phyloP scores from a whole-genome alignment of 2,888 invertebrate genomes.

The Adelphocoris suturalis region DNA sequence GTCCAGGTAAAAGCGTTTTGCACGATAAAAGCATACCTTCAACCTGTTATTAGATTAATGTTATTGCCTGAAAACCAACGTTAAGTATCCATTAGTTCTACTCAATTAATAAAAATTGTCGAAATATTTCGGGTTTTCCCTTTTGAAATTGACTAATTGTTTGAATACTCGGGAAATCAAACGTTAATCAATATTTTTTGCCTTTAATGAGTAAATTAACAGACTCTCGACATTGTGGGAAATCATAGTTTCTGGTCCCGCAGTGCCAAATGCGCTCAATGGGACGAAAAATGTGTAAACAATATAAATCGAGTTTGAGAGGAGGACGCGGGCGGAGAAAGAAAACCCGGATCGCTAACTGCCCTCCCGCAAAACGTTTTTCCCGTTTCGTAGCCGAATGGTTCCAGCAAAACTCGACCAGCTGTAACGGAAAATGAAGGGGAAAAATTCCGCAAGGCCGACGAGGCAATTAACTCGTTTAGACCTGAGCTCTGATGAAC shows the following conservation, averaged over 20 bases:
- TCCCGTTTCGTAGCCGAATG: background rate
- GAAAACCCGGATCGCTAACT: background rate
- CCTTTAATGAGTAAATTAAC: background rate
- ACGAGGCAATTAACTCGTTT: background rate
- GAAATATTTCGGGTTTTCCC: too few relatives aligned
- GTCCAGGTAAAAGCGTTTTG: too few relatives aligned
- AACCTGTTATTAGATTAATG: too few relatives aligned
- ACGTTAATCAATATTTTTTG: too few relatives aligned
- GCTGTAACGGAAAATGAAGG: background rate
- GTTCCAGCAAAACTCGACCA: background rate
- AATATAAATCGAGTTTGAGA: background rate
- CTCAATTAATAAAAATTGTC: too few relatives aligned
- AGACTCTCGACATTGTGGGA: background rate
- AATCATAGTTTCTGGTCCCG: background rate
- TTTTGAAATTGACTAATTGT: too few relatives aligned
- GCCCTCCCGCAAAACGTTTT: background rate
- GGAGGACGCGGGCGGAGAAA: background rate
- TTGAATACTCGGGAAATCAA: too few relatives aligned
- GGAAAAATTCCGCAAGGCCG: background rate
- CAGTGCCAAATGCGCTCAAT: background rate
- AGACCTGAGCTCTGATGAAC: background rate
- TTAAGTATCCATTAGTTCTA: too few relatives aligned
- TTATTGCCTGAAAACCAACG: too few relatives aligned
- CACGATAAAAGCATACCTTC: too few relatives aligned
- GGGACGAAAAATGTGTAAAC: background rate